Evolutionary conservation across 2,888 invertebrate genomes (phyloP).

Genomic region (Cyrtodaria siliqua): DNA sequence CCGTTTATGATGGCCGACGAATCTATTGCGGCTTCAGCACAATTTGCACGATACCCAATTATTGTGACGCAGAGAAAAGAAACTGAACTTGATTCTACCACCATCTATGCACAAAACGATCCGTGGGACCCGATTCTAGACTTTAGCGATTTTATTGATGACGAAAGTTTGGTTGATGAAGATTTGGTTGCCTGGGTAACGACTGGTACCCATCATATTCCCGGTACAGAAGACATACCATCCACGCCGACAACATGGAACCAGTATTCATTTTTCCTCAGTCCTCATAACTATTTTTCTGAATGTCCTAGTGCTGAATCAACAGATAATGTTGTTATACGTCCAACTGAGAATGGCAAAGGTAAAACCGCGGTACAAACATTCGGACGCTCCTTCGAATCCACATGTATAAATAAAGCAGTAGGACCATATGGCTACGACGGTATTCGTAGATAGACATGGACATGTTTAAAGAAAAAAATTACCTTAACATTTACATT

Average conservation of each 20-base stretch:
- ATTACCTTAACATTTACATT: no score
- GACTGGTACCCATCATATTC: constrained; percentile 78
- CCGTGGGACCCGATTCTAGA: constrained; percentile 74
- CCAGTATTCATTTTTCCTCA: constrained; percentile 73
- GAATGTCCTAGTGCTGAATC: constrained; percentile 75
- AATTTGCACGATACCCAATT: constrained; percentile 75
- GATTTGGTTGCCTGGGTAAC: constrained; percentile 83
- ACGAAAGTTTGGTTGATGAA: constrained; percentile 73
- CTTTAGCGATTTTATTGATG: constrained; percentile 73
- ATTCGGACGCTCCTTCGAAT: constrained; percentile 34
- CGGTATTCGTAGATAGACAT: constrained; percentile 34
- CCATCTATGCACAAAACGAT: constrained; percentile 74
- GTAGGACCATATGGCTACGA: constrained; percentile 40
- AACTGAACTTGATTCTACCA: constrained; percentile 68
- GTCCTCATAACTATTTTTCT: constrained; percentile 81
- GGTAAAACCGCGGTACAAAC: constrained; percentile 20
- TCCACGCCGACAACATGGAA: constrained; percentile 77
- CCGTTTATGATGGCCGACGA: constrained; percentile 66
- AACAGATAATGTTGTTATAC: constrained; percentile 68
- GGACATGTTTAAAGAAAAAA: constrained; percentile 2
- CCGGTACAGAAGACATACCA: constrained; percentile 81
- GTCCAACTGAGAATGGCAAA: constrained; percentile 27
- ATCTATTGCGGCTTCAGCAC: constrained; percentile 56
- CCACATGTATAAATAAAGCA: constrained; percentile 36
- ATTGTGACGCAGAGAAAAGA: constrained; percentile 77